Conservation (phyloP, 2,113 vertebrate species). For the Azemiops feae region DNA sequence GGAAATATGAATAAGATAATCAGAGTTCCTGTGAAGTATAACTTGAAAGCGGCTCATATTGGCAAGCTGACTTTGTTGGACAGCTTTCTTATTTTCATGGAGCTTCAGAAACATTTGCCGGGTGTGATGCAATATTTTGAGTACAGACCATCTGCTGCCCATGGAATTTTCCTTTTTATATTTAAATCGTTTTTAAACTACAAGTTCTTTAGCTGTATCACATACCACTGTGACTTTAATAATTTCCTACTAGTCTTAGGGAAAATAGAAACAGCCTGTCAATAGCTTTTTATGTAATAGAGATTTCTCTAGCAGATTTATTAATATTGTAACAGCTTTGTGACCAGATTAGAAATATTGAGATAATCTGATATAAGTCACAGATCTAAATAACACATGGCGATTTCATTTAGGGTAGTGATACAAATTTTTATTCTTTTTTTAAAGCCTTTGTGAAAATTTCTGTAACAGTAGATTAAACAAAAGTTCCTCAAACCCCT, state of each 20-base stretch:
- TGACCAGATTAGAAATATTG: neutral
- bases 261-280: neutral
- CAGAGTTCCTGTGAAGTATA: neutral
- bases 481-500: neutral
- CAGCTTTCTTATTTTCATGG: accelerated
- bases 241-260: slow-evolving; percentile 2
- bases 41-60: neutral
- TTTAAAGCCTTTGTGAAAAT: neutral
- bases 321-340: neutral
- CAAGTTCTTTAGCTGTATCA: neutral
- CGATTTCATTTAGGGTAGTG: neutral
- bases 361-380: neutral
- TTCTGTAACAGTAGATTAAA: neutral
- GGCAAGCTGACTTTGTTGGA: neutral
- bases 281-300: neutral
- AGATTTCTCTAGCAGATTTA: neutral
- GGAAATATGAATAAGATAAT: neutral
- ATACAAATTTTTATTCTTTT: neutral
- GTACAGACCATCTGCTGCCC: neutral
- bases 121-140: slow-evolving; percentile 6
- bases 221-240: neutral
- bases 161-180: neutral
- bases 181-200: neutral
- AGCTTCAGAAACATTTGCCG: slow-evolving; percentile 41
- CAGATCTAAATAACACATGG: neutral